Percentiles rank a stretch among this genome's conserved stretches.
These are phyloP conservation scores for Crocallis elinguaria DNA, from an alignment of 2,888 invertebrate species.

Conservation along the genomic window DNA sequence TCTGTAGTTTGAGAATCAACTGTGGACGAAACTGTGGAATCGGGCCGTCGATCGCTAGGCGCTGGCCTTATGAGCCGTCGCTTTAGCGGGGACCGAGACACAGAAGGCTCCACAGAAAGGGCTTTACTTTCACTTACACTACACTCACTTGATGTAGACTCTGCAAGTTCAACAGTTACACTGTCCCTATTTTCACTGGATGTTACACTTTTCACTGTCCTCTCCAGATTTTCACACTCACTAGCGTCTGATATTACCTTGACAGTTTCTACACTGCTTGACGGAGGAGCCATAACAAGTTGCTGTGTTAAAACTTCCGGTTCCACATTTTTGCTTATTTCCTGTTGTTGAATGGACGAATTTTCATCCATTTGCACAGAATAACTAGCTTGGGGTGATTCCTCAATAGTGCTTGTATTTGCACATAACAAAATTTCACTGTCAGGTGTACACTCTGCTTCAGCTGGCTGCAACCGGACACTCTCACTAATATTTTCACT, in stretches of 20 bases:
- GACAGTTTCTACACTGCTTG: constrained; percentile 66
- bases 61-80: constrained; percentile 73
- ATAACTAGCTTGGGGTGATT: constrained; percentile 49
- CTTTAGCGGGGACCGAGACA: constrained; percentile 66
- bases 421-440: constrained; percentile 34
- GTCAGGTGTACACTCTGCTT: constrained; percentile 39
- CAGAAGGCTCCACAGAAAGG: constrained; percentile 48
- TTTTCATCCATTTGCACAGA: constrained; percentile 39
- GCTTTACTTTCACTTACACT: constrained; percentile 68
- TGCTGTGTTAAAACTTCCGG: constrained; percentile 20
- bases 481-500: constrained; percentile 39
- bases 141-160: constrained; percentile 79
- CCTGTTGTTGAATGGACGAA: constrained; percentile 17
- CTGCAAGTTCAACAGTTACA: constrained; percentile 77
- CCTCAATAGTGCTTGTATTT: constrained; percentile 44
- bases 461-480: constrained; percentile 32
- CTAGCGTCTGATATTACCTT: constrained; percentile 56
- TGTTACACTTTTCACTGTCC: constrained; percentile 75
- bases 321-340: constrained; percentile 28
- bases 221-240: constrained; percentile 59
- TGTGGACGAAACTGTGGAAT: constrained; percentile 79
- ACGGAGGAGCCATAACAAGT: constrained; percentile 41
- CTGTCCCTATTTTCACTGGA: constrained; percentile 76
- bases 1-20: constrained; percentile 66
- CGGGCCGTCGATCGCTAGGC: constrained; percentile 70